These are phyloP conservation scores for Scrobipalpa costella DNA, from an alignment of 2,888 invertebrate genomes.

Conservation along the genomic window DNA sequence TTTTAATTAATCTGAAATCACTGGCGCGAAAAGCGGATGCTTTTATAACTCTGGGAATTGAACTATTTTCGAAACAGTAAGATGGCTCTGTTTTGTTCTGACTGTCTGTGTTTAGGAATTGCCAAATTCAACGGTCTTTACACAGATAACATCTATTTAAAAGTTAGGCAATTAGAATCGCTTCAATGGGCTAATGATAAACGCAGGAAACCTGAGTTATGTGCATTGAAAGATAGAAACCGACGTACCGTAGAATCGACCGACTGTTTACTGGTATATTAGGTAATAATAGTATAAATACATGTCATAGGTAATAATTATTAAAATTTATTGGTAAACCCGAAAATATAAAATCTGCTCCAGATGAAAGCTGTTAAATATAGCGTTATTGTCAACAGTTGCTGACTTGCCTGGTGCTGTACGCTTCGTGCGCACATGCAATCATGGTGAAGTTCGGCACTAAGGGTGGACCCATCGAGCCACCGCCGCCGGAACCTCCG, in stretches of 20 bases:
- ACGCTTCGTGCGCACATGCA: slow-evolving; percentile 70
- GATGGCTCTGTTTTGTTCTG: slow-evolving; percentile 28
- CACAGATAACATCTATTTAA: slow-evolving; percentile 7
- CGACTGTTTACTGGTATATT: no score
- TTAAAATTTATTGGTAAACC: no score
- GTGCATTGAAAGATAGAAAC: background rate
- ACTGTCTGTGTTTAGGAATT: slow-evolving; percentile 16
- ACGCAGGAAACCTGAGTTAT: background rate
- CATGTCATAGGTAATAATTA: no score
- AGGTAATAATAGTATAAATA: no score
- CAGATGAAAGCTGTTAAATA: background rate
- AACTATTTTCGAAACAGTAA: slow-evolving; percentile 31
- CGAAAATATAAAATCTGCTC: background rate
- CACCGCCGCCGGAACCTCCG: slow-evolving; percentile 77
- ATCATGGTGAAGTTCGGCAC: slow-evolving; percentile 84
- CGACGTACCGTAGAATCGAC: background rate
- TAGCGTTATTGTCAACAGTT: slow-evolving; percentile 46
- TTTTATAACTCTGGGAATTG: slow-evolving; percentile 32
- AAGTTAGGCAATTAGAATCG: slow-evolving; percentile 12
- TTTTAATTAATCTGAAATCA: slow-evolving; percentile 49
- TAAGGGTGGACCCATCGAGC: slow-evolving; percentile 81
- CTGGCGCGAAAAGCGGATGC: slow-evolving; percentile 38
- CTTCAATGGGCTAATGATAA: slow-evolving; percentile 5
- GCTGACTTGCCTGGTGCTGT: slow-evolving; percentile 73
- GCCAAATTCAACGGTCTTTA: slow-evolving; percentile 15